Conservation (phyloP, 2,113 vertebrate species). For the Colaptes auratus region DNA sequence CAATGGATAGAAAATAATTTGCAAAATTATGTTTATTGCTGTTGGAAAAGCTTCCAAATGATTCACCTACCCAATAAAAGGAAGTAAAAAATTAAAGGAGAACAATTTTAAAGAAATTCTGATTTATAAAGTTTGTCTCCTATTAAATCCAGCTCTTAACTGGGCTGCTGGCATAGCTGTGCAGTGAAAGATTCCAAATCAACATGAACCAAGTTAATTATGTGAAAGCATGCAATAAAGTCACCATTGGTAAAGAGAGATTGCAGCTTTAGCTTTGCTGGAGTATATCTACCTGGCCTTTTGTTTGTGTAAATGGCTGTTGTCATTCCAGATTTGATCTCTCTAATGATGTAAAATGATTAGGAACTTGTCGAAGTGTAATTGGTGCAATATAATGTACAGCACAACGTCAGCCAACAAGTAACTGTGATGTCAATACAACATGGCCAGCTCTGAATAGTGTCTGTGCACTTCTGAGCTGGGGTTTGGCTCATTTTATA, state of each 20-base stretch:
- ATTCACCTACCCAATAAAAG: neutral
- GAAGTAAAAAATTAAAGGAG: slow-evolving; percentile 14
- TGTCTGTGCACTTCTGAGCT: neutral
- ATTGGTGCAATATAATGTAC: neutral
- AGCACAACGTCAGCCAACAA: neutral
- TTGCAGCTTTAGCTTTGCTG: neutral
- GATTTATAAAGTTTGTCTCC: slow-evolving; percentile 44
- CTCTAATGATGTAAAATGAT: neutral
- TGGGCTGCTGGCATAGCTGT: neutral
- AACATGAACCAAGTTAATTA: neutral
- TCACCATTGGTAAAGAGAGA: neutral
- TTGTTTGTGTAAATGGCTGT: neutral
- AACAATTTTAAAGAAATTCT: slow-evolving; percentile 49
- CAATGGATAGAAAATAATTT: neutral
- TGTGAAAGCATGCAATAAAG: neutral
- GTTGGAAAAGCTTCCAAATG: slow-evolving; percentile 10
- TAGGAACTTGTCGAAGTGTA: neutral
- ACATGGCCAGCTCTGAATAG: neutral
- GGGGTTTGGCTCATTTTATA: neutral
- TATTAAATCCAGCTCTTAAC: slow-evolving; percentile 30
- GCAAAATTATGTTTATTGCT: slow-evolving; percentile 1
- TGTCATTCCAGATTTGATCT: neutral
- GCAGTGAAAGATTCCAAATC: neutral
- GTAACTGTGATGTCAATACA: neutral
- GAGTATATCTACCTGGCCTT: neutral